Evolutionary conservation across 2,888 invertebrate species (phyloP).

Genomic region (Chydorus sphaericus): DNA sequence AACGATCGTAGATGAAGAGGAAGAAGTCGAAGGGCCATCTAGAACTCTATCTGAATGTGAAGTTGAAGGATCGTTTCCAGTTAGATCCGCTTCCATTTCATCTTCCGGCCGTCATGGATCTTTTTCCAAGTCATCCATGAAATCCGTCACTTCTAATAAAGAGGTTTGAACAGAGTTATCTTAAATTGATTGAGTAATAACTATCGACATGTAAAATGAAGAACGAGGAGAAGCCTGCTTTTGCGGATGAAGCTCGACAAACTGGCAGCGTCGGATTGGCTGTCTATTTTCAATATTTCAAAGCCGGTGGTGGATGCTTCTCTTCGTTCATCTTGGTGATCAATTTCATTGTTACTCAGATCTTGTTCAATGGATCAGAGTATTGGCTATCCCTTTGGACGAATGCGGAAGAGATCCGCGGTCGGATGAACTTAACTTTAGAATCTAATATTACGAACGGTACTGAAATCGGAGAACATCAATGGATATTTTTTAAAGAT

Average conservation of each 20-base stretch:
- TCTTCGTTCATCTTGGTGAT: conserved; percentile 41
- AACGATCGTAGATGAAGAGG: conserved; percentile 20
- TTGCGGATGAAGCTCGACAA: conserved; percentile 13
- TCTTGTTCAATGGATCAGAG: conserved; percentile 41
- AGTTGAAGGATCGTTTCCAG: not conserved
- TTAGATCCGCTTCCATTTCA: too few species aligned
- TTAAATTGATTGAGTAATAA: too few species aligned
- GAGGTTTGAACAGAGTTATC: too few species aligned
- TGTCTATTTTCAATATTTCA: conserved; percentile 44
- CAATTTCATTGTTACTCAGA: conserved; percentile 43
- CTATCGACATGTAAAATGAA: too few species aligned
- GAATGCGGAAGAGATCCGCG: not conserved
- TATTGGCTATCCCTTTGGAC: not conserved
- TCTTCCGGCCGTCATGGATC: not conserved
- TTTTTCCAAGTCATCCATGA: not conserved
- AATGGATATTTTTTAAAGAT: too few species aligned
- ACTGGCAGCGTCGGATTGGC: conserved; percentile 20
- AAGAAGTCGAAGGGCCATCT: conserved; percentile 24
- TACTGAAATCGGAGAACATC: too few species aligned
- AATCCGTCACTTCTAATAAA: not conserved
- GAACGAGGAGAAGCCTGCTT: too few species aligned
- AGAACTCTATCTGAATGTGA: not conserved
- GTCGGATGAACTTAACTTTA: too few species aligned
- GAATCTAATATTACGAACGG: too few species aligned
- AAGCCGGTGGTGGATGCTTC: conserved; percentile 47